Evolutionary conservation across 2,888 invertebrate genomes (phyloP).

Genomic region (Pyralis farinalis): DNA sequence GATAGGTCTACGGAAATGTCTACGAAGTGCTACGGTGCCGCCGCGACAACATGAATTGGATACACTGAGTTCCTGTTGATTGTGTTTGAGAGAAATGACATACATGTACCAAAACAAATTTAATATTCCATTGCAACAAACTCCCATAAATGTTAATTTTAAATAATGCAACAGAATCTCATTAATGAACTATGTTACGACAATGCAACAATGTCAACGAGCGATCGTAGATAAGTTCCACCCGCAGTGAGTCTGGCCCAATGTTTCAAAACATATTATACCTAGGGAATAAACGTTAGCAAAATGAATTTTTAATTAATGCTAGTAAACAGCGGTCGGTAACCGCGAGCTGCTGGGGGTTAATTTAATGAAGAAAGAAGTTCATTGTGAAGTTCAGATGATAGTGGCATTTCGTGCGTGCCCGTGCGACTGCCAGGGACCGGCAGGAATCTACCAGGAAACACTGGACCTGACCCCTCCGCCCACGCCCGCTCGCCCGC

Average conservation of each 20-base stretch:
- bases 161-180: no score
- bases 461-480: constrained; percentile 35
- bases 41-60: no score
- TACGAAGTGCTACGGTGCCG: constrained; percentile 35
- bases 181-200: neutral
- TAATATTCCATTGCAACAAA: no score
- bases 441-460: constrained; percentile 54
- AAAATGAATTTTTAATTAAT: constrained; percentile 55
- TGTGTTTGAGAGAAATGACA: no score
- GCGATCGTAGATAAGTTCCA: constrained; percentile 2
- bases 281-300: constrained; percentile 25
- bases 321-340: constrained; percentile 58
- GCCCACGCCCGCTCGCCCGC: constrained; percentile 23
- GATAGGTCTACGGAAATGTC: constrained; percentile 25
- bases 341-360: constrained; percentile 28
- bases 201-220: neutral
- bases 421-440: constrained; percentile 54
- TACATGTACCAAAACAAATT: no score
- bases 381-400: constrained; percentile 73
- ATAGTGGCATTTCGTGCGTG: constrained; percentile 44
- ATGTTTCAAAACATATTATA: constrained; percentile 22
- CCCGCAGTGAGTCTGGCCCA: constrained; percentile 11
- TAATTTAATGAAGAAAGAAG: constrained; percentile 58
- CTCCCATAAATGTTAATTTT: no score
- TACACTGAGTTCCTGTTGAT: no score